Percentiles rank a stretch among this genome's conserved stretches.
Conservation (phyloP, 2,888 invertebrate genomes). For the Sinodicranocentrus sp. region DNA sequence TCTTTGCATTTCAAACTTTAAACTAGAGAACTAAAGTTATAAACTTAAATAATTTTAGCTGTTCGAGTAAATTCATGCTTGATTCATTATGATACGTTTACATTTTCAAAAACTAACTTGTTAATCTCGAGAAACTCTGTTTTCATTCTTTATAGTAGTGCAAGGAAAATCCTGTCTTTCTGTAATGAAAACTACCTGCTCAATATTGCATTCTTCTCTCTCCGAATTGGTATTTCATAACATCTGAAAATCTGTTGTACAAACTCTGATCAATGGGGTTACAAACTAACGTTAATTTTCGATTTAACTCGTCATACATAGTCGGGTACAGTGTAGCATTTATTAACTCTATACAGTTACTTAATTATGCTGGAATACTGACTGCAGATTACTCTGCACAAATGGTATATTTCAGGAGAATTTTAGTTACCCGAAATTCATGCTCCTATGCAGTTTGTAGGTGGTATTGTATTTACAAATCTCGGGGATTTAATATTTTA, state of each 20-base stretch:
- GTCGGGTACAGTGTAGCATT: not conserved
- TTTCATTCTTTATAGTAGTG: no score
- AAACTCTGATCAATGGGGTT: slow-evolving; percentile 42
- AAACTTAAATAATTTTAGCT: no score
- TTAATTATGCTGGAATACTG: no score
- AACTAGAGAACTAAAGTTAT: not conserved
- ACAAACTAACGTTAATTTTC: not conserved
- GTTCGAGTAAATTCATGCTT: no score
- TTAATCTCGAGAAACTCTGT: no score
- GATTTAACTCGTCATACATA: not conserved
- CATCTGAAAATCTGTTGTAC: slow-evolving; percentile 45
- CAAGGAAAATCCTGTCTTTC: slow-evolving; percentile 62
- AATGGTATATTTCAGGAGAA: slow-evolving; percentile 43
- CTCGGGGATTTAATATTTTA: slow-evolving; percentile 52
- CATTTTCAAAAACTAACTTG: not conserved
- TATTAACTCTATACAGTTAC: no score
- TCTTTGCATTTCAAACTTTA: not conserved
- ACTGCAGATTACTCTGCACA: no score
- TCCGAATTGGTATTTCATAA: slow-evolving; percentile 60
- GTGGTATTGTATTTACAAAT: slow-evolving; percentile 51
- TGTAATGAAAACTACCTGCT: slow-evolving; percentile 53
- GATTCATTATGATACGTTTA: not conserved
- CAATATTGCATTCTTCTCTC: slow-evolving; percentile 47
- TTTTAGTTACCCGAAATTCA: slow-evolving; percentile 58
- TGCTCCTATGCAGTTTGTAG: slow-evolving; percentile 16